These are phyloP conservation scores for Mythimna ferrago DNA, from an alignment of 2,888 invertebrate genomes.

Conservation along the genomic window DNA sequence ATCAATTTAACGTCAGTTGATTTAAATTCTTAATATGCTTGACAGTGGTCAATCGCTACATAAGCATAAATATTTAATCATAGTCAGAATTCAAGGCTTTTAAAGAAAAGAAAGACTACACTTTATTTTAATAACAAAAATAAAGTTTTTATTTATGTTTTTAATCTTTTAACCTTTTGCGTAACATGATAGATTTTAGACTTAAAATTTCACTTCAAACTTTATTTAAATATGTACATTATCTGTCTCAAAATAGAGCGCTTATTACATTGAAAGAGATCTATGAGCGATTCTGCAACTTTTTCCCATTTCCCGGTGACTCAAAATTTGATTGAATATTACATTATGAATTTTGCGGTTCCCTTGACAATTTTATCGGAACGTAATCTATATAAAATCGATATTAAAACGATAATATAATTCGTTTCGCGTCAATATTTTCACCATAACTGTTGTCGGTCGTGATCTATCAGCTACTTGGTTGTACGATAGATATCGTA, in stretches of 20 bases:
- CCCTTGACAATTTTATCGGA: slow-evolving; percentile 50
- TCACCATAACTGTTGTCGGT: slow-evolving; percentile 70
- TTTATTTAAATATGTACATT: neutral
- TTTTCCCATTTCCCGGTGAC: slow-evolving; percentile 42
- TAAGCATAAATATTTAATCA: slow-evolving; percentile 19
- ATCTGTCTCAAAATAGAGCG: neutral
- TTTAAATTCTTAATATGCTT: slow-evolving; percentile 14
- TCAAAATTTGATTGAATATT: slow-evolving; percentile 25
- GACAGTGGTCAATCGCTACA: slow-evolving; percentile 11
- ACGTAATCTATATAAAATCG: slow-evolving; percentile 58
- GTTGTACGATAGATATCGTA: slow-evolving; percentile 47
- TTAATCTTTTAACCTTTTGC: slow-evolving; percentile 9
- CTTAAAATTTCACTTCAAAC: slow-evolving; percentile 8
- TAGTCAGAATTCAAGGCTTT: slow-evolving; percentile 33
- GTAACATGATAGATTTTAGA: slow-evolving; percentile 11
- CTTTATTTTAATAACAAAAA: slow-evolving; percentile 4
- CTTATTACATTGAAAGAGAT: slow-evolving; percentile 5
- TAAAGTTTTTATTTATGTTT: slow-evolving; percentile 14
- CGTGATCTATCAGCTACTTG: slow-evolving; percentile 74
- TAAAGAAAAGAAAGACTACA: slow-evolving; percentile 15
- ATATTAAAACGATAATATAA: slow-evolving; percentile 71
- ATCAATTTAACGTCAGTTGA: neutral
- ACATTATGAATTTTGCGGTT: slow-evolving; percentile 56
- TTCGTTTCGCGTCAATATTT: slow-evolving; percentile 69
- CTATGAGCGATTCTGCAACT: slow-evolving; percentile 13